Evolutionary conservation across 2,113 vertebrate species (phyloP), one percentile per base, ranked within the genome.

Genomic region (Hiodon tergisus): DNA sequence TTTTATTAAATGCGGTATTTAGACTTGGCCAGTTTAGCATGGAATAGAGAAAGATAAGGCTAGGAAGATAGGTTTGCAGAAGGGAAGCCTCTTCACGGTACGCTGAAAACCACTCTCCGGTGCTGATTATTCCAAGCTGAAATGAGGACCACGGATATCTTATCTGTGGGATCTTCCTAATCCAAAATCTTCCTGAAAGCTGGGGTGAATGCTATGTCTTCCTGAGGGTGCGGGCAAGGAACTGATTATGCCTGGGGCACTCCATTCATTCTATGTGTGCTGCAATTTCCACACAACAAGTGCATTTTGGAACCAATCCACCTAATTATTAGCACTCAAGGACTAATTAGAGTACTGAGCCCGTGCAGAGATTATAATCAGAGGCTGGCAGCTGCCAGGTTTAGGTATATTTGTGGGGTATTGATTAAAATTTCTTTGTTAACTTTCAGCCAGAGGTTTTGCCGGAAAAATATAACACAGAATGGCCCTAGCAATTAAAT

Each of bases 251-350:
- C 60, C 55, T 54, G n/a, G 54, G 16, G 11, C 17, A 17, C 54
- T 74, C 47, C 59, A 47, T 67, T 55, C 61, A 13, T 2, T 46
- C 63, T 54, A 47, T 47, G 31, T 77, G 53, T 67, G 31, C 69
- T 76, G 69, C 46, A 48, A 62, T 62, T 71, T 65, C 70, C 69
- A 63, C 67, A 17, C 66, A 67, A 72, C 63, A 71, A 46, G 76
- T 57, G 54, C 76, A 50, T 69, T 76, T 48, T 67, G 61, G 60
- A 72, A 77, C 62, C 47, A 57, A 72, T 67, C 76, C 13, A 48
- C 69, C 52, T 72, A 54, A 72, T 77, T 77, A 71, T 72, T 77
- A 72, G 14, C 53, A 61, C 69, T 72, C 53, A 4, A 59, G 53
- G 61, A 31, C 76, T 71, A 72, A 77, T 77, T 72, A 77, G 10